A percentile compares a stretch with the other conserved stretches of the same genome.
Evolutionary conservation across 2,797 vertebrate genomes (phyloP).

Genomic region (Eleutherodactylus coqui): DNA sequence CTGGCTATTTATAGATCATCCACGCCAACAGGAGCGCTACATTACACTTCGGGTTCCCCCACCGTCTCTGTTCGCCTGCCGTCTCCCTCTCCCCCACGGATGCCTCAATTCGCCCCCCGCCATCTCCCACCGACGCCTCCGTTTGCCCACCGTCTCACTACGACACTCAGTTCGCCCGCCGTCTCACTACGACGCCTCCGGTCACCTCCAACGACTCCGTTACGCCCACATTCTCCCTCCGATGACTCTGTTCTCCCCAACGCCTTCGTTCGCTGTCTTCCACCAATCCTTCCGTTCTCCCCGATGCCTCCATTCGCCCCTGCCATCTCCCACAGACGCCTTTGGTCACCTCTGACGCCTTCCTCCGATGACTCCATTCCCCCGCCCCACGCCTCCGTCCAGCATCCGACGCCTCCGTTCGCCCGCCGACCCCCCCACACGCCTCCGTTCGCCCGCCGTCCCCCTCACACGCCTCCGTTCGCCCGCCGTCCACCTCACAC

Average conservation of each 20-base stretch:
- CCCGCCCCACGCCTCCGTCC: not conserved
- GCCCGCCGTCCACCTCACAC: not conserved
- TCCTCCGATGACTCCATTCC: too few relatives aligned
- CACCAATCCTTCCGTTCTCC: not conserved
- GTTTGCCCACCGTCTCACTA: not conserved
- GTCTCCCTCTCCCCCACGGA: not conserved
- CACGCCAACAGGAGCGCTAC: not conserved
- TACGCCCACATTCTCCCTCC: not conserved
- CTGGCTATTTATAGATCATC: not conserved
- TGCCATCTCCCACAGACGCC: not conserved
- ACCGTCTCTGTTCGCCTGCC: too few relatives aligned
- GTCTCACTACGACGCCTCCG: not conserved
- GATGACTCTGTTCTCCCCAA: conserved; percentile 46
- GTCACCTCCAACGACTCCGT: conserved; percentile 49
- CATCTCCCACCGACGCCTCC: not conserved
- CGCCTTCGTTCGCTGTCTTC: not conserved
- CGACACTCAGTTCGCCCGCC: not conserved
- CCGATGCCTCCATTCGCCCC: not conserved
- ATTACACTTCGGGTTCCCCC: not conserved
- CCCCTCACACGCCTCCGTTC: not conserved
- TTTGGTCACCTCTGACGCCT: not conserved
- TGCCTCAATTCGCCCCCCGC: not conserved
- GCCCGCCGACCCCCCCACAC: too few relatives aligned
- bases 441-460: too few relatives aligned
- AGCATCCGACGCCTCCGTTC: too few relatives aligned